Evolutionary conservation across 2,797 vertebrate species (phyloP).

Genomic region (Triplophysa bombifrons): DNA sequence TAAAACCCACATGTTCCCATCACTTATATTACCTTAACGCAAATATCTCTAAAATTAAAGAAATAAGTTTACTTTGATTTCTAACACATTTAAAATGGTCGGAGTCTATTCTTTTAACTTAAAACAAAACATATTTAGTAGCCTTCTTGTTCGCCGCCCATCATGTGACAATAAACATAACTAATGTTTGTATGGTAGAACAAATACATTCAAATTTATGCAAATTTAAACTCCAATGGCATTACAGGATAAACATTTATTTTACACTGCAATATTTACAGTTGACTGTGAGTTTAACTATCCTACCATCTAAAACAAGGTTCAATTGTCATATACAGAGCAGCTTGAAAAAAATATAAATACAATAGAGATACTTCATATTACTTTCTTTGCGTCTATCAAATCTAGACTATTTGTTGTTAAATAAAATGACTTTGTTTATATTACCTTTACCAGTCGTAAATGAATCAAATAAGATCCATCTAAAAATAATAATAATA

Average conservation of each 20-base stretch:
- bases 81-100: neutral
- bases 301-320: neutral
- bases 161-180: neutral
- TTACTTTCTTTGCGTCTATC: too few relatives aligned
- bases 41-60: neutral
- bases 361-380: neutral
- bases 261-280: neutral
- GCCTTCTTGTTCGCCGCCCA: neutral
- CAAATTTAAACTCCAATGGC: neutral
- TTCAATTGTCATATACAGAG: neutral
- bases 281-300: neutral
- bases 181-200: neutral
- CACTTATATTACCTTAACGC: neutral
- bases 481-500: too few relatives aligned
- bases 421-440: too few relatives aligned
- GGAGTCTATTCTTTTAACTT: neutral
- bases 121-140: neutral
- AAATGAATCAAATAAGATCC: too few relatives aligned
- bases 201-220: neutral
- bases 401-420: too few relatives aligned
- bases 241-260: neutral
- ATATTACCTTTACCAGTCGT: too few relatives aligned
- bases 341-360: neutral
- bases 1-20: neutral
- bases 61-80: too few relatives aligned